Evolutionary conservation across 2,888 invertebrate genomes (phyloP).

Genomic region (Cephonodes hylas): DNA sequence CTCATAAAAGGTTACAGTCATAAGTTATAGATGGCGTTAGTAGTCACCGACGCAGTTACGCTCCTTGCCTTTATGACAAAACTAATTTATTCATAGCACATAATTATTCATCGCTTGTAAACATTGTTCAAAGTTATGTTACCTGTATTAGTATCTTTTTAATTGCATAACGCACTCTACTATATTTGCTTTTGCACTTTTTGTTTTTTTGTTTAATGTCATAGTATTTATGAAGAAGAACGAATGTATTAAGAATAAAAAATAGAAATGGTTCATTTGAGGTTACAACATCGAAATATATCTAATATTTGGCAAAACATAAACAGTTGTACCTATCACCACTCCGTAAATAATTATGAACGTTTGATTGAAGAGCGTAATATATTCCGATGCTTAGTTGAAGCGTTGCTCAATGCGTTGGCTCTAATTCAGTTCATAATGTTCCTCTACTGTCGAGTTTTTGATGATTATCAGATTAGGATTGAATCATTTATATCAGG

Average conservation of each 20-base stretch:
- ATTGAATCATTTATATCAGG: no score
- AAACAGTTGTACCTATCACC: no score
- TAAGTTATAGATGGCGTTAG: not conserved
- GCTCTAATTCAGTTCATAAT: not conserved
- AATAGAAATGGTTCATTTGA: no score
- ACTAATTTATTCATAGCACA: constrained; percentile 10
- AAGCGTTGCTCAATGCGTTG: not conserved
- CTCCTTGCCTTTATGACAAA: not conserved
- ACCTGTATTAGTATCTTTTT: constrained; percentile 1
- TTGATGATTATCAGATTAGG: not conserved
- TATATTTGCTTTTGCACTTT: not conserved
- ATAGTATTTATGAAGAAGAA: not conserved
- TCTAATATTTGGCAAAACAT: no score
- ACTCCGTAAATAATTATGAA: not conserved
- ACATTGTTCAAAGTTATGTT: constrained; percentile 11
- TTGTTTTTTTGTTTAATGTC: not conserved
- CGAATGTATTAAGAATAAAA: no score
- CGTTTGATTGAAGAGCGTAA: not conserved
- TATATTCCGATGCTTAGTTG: not conserved
- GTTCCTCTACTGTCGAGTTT: not conserved
- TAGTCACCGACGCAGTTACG: not conserved
- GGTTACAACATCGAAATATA: no score
- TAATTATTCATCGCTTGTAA: not conserved
- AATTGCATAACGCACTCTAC: not conserved
- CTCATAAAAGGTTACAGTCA: not conserved